These are phyloP conservation scores for Chlorodrepanis virens DNA, from an alignment of 2,113 vertebrate genomes.

Conservation along the genomic window DNA sequence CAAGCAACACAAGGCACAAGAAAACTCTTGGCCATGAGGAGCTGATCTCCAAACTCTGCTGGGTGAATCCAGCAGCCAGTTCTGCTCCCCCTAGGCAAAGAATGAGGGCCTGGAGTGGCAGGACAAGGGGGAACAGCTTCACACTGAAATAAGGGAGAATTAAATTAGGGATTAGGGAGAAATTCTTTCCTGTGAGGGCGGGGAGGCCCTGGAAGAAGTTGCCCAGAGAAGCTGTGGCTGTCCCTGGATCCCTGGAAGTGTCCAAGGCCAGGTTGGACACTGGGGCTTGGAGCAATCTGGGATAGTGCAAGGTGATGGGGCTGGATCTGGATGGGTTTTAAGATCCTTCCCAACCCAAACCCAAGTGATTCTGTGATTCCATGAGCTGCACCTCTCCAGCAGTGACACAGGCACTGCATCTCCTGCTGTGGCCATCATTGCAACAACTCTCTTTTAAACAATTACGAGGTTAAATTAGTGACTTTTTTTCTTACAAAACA, in stretches of 20 bases:
- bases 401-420: background rate
- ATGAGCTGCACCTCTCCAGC: background rate
- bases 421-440: fast-evolving
- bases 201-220: background rate
- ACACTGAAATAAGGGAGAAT: background rate
- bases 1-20: background rate
- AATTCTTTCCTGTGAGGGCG: background rate
- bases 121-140: background rate
- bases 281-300: background rate
- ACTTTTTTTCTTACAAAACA: background rate
- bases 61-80: background rate
- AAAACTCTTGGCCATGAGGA: background rate
- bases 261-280: fast-evolving
- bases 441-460: background rate
- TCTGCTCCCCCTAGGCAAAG: background rate
- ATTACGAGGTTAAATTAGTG: background rate
- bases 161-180: background rate
- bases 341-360: background rate
- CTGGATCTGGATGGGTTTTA: background rate
- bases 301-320: background rate
- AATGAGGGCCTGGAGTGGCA: background rate
- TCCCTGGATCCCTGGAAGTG: background rate
- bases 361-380: background rate
- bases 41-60: background rate
- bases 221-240: background rate